Evolutionary conservation across 2,888 invertebrate species (phyloP).

Genomic region (Myopa testacea): DNA sequence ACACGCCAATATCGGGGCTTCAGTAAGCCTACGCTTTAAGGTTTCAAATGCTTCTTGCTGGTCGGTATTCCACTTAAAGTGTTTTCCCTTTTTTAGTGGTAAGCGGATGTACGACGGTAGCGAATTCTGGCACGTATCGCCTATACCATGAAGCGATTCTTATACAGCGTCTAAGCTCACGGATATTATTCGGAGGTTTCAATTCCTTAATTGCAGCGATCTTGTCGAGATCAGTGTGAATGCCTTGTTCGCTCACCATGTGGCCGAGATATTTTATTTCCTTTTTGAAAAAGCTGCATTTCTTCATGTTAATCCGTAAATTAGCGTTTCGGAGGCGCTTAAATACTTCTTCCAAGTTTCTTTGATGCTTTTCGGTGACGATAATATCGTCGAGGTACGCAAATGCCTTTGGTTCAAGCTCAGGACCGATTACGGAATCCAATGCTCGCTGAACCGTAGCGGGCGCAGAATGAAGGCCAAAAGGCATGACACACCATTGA

Average conservation of each 20-base stretch:
- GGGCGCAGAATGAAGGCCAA: neutral
- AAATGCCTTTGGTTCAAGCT: neutral
- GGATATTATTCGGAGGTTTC: neutral
- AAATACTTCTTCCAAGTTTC: neutral
- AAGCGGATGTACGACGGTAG: too few relatives aligned
- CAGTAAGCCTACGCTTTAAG: too few relatives aligned
- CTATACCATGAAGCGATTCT: too few relatives aligned
- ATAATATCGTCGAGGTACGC: slow-evolving; percentile 2
- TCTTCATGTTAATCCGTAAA: neutral
- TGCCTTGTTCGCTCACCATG: neutral
- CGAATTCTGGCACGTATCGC: too few relatives aligned
- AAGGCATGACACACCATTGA: slow-evolving; percentile 10
- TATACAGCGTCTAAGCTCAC: too few relatives aligned
- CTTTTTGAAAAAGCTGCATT: slow-evolving; percentile 8
- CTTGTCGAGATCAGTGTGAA: slow-evolving; percentile 2
- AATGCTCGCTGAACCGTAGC: neutral
- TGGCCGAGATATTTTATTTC: neutral
- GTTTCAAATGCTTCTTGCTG: too few relatives aligned
- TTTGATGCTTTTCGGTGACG: neutral
- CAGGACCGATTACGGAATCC: neutral
- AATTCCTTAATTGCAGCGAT: neutral
- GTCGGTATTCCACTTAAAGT: too few relatives aligned
- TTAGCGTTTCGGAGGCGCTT: neutral
- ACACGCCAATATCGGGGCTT: too few relatives aligned
- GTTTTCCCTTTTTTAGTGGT: too few relatives aligned